Evolutionary conservation across 2,113 vertebrate species (phyloP), one percentile per base, ranked within the genome.

Genomic region (Galbula dea): DNA sequence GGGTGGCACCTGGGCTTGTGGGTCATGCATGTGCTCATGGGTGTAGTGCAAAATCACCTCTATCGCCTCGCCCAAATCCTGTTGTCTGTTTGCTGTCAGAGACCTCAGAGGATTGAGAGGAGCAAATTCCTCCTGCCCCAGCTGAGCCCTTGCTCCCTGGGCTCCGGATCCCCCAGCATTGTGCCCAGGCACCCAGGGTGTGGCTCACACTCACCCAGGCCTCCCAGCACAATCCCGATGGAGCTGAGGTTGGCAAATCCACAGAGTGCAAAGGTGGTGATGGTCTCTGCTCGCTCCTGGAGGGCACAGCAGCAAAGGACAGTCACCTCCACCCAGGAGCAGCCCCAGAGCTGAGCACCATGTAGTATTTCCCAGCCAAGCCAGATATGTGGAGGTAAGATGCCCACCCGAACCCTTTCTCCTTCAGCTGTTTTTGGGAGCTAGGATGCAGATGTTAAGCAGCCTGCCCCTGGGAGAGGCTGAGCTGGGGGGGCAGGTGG

Each of bases 201-300:
- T 1, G 4, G 11, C 16, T 51, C 16, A 36, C 29, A 97, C 99
- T 98, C 96, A 99, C 99, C 92, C 34, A 99, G 96, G 85, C 98
- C 98, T 95, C 99, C 99, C 55, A 99, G 97, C 97, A 98, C 96
- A 95, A 99, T 98, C 29, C 99, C 99, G 6, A 99, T 97, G 68
- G 99, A 99, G 95, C 98, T 98, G 83, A 99, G 86, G 96, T 99
- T 99, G 93, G 99, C 98, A 9, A 99, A 99, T 52, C 99, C 99
- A 36, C 99, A 99, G 62, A 99, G 98, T 8, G 99, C 98, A 30
- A 97, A 99, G 1, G 99, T 99, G 4, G 97, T 76, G 61, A 99
- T 98, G 86, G 85, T 97, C 96, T 99, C 99, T 1, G 99, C 98
- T 93, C 98, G 96, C 57, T 98, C 88, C 99, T 99, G 97, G 54